Evolutionary conservation across 2,797 vertebrate species (phyloP).

Genomic region (Rhabdomys pumilio): DNA sequence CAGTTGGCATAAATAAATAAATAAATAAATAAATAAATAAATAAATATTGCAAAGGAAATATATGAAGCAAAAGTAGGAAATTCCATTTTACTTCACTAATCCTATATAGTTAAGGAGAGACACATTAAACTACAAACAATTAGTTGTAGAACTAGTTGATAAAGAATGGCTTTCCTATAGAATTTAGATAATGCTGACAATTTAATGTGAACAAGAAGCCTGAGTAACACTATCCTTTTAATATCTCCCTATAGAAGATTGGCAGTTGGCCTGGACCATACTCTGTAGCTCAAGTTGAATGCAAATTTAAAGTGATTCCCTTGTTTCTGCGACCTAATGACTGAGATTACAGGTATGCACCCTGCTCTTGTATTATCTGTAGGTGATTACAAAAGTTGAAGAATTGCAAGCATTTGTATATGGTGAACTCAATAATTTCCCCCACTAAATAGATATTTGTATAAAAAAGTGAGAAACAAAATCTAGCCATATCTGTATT

Average conservation of each 20-base stretch:
- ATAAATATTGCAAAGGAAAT: neutral
- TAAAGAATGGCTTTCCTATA: neutral
- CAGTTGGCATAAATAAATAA: neutral
- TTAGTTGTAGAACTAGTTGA: neutral
- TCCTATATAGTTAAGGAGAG: neutral
- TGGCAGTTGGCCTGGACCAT: neutral
- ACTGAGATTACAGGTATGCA: neutral
- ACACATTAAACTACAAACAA: neutral
- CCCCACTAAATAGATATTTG: neutral
- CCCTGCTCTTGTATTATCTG: neutral
- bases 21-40: neutral
- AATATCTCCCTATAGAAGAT: neutral
- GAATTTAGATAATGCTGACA: neutral
- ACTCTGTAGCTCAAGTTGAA: neutral
- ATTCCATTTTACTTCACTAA: neutral
- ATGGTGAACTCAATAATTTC: neutral
- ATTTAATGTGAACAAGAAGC: neutral
- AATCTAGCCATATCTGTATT: neutral
- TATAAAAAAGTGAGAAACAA: conserved; percentile 2
- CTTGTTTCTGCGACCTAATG: neutral
- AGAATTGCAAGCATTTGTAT: neutral
- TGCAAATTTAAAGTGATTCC: neutral
- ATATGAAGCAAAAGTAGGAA: neutral
- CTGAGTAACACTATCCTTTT: neutral
- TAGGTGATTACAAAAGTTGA: neutral